phyloP scores from a whole-genome alignment of 2,888 invertebrate species.

The Melanostoma scalare region DNA sequence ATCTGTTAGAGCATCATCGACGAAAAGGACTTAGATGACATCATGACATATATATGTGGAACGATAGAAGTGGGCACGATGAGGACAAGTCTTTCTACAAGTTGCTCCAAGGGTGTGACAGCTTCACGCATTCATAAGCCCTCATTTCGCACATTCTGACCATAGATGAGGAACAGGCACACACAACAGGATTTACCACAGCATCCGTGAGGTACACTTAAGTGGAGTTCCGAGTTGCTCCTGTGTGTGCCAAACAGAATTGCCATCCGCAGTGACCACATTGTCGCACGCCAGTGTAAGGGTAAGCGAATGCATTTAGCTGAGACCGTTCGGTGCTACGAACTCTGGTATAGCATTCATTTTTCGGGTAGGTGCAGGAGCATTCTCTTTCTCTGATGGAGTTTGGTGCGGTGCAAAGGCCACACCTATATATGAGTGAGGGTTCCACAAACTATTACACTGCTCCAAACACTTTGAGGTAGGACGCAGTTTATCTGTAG shows the following conservation, averaged over 20 bases:
- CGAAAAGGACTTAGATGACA: slow-evolving; percentile 45
- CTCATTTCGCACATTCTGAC: slow-evolving; percentile 47
- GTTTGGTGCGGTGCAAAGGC: slow-evolving; percentile 24
- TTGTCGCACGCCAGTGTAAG: slow-evolving; percentile 69
- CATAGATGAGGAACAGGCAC: slow-evolving; percentile 29
- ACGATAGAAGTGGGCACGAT: too few species aligned
- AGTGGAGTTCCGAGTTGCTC: slow-evolving; percentile 66
- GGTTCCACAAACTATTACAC: slow-evolving; percentile 48
- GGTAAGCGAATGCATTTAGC: slow-evolving; percentile 61
- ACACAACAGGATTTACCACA: slow-evolving; percentile 55
- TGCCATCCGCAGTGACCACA: slow-evolving; percentile 70
- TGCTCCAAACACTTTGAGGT: slow-evolving; percentile 52
- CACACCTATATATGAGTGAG: slow-evolving; percentile 11
- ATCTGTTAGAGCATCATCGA: slow-evolving; percentile 28
- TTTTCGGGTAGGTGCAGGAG: slow-evolving; percentile 20
- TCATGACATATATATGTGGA: slow-evolving; percentile 33
- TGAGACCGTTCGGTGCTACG: too few species aligned
- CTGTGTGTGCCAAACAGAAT: slow-evolving; percentile 52
- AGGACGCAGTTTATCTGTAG: slow-evolving; percentile 57
- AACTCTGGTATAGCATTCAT: slow-evolving; percentile 11
- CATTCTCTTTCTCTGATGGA: neutral
- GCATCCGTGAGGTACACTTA: slow-evolving; percentile 70
- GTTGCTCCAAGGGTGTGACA: slow-evolving; percentile 53
- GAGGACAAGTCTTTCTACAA: slow-evolving; percentile 38
- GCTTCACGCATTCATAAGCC: slow-evolving; percentile 68